phyloP scores from a whole-genome alignment of 2,797 vertebrate species.

The Malacoraja senta region DNA sequence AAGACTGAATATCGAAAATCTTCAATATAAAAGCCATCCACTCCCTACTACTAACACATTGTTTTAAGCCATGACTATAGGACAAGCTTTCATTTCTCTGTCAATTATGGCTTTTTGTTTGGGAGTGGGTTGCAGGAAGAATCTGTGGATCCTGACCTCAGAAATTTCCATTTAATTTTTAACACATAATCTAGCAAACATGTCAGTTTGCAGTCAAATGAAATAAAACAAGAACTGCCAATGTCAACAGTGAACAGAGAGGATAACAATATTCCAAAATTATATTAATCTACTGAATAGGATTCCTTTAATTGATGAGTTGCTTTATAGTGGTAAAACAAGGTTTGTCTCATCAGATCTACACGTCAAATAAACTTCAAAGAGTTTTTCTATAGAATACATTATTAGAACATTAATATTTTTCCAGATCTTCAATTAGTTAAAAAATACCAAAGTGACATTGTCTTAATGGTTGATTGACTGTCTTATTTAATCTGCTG shows the following conservation, averaged over 20 bases:
- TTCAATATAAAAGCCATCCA: neutral
- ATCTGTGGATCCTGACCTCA: neutral
- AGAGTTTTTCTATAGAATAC: neutral
- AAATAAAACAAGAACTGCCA: neutral
- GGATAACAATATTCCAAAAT: neutral
- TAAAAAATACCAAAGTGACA: slow-evolving; percentile 29
- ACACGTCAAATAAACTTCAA: slow-evolving; percentile 18
- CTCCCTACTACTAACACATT: neutral
- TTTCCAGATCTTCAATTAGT: slow-evolving; percentile 23
- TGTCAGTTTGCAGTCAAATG: neutral
- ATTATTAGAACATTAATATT: slow-evolving; percentile 12
- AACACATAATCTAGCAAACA: neutral
- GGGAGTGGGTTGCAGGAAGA: neutral
- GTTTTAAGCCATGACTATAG: neutral
- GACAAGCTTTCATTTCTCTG: neutral
- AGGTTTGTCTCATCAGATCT: slow-evolving; percentile 18
- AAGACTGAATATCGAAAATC: neutral
- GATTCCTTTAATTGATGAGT: neutral
- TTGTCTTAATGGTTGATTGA: neutral
- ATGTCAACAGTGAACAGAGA: neutral
- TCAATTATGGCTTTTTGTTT: neutral
- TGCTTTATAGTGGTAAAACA: neutral
- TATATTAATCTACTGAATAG: neutral
- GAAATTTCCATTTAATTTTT: neutral
- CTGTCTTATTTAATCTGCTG: slow-evolving; percentile 19